These are phyloP conservation scores for Hylia prasina DNA, from an alignment of 2,113 vertebrate species.

Conservation along the genomic window DNA sequence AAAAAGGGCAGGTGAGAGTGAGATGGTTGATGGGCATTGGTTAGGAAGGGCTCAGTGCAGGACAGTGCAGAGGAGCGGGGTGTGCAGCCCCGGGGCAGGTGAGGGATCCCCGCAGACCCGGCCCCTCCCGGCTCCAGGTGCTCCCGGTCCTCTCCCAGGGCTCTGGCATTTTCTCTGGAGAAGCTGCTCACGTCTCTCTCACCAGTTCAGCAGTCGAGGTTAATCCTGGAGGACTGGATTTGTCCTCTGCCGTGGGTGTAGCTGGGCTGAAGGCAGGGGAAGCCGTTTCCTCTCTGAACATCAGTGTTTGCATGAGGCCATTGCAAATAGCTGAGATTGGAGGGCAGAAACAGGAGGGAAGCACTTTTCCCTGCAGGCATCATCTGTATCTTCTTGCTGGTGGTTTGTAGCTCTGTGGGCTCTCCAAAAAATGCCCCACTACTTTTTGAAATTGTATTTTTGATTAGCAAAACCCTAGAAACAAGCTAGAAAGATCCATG, in stretches of 20 bases:
- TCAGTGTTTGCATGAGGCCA: rapidly evolving
- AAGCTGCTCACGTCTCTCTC: rapidly evolving
- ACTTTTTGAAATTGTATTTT: neutral
- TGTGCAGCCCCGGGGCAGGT: neutral
- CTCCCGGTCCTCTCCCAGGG: rapidly evolving
- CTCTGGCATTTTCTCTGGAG: neutral
- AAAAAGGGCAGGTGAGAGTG: neutral
- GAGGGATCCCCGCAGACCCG: rapidly evolving
- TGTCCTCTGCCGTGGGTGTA: neutral
- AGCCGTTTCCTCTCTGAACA: rapidly evolving
- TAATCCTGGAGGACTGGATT: neutral
- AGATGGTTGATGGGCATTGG: neutral
- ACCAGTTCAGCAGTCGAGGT: rapidly evolving
- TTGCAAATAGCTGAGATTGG: neutral
- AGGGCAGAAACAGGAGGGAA: neutral
- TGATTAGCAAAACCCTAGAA: neutral
- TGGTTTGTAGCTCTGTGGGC: neutral
- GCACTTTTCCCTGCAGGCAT: rapidly evolving
- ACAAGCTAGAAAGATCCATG: neutral
- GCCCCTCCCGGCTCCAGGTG: rapidly evolving
- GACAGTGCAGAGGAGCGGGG: neutral
- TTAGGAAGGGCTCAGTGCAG: neutral
- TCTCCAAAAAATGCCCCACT: neutral
- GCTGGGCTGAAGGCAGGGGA: neutral
- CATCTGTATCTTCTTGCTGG: neutral